These are phyloP conservation scores for Spodoptera frugiperda DNA, from an alignment of 1,140 invertebrate genomes.

Conservation along the genomic window DNA sequence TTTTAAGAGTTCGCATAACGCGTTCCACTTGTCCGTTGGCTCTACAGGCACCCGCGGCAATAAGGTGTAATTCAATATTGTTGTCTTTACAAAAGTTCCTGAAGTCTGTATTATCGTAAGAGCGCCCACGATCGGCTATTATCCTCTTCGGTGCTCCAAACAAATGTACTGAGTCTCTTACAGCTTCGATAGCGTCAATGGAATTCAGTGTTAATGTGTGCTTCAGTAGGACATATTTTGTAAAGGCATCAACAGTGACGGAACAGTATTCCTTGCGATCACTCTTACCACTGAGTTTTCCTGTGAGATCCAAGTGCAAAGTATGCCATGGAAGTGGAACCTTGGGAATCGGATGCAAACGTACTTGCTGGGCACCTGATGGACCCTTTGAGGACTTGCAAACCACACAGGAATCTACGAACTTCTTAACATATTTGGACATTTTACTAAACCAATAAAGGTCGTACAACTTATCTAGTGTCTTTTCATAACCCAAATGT, in stretches of 20 bases:
- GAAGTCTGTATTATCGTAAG: neutral
- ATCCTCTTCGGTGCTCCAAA: slow-evolving; percentile 5
- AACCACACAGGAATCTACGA: slow-evolving; percentile 52
- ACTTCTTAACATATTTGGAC: slow-evolving; percentile 57
- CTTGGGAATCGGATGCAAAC: slow-evolving; percentile 46
- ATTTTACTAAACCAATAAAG: slow-evolving; percentile 59
- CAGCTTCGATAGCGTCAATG: neutral
- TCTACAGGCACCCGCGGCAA: slow-evolving; percentile 49
- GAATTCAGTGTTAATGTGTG: neutral
- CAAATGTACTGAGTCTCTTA: neutral
- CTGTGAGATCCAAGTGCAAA: neutral
- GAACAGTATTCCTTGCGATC: neutral
- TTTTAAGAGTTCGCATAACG: slow-evolving; percentile 50
- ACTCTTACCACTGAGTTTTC: neutral
- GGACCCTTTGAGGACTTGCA: slow-evolving; percentile 52
- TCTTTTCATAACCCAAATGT: slow-evolving; percentile 52
- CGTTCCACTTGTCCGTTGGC: slow-evolving; percentile 50
- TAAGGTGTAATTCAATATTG: slow-evolving; percentile 50
- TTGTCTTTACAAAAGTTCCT: slow-evolving; percentile 40
- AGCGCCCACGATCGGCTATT: neutral
- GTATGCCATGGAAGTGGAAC: neutral
- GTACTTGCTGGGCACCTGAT: slow-evolving; percentile 46
- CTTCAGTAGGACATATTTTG: neutral
- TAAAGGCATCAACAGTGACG: neutral
- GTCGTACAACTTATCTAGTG: slow-evolving; percentile 55